These are phyloP conservation scores for Mythimna pallens DNA, from an alignment of 2,888 invertebrate genomes.

Conservation along the genomic window DNA sequence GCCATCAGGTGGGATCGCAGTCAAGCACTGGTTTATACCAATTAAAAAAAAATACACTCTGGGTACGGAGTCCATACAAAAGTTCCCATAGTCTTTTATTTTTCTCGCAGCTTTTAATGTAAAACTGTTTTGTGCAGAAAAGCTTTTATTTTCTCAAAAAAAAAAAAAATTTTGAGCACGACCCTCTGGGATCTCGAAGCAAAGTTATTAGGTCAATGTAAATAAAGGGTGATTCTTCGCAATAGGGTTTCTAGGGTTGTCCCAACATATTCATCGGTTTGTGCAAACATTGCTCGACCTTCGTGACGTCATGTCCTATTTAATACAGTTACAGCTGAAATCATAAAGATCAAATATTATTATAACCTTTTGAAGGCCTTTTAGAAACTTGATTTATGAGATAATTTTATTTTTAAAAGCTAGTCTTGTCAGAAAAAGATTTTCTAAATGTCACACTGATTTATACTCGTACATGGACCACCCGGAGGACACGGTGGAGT, in stretches of 20 bases:
- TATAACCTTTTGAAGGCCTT: constrained; percentile 1
- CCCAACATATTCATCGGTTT: constrained; percentile 70
- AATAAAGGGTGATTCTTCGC: constrained; percentile 76
- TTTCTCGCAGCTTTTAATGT: constrained; percentile 30
- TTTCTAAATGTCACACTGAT: background rate
- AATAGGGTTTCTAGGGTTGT: constrained; percentile 71
- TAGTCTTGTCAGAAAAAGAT: background rate
- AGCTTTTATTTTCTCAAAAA: constrained; percentile 67
- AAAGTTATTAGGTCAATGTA: constrained; percentile 79
- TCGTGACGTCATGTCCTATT: constrained; percentile 27
- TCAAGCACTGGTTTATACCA: no score
- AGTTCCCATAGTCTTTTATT: background rate
- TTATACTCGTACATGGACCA: background rate
- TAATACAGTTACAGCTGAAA: constrained; percentile 20
- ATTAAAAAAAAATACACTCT: no score
- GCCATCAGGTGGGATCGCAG: no score
- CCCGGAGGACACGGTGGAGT: no score
- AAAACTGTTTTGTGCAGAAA: constrained; percentile 59
- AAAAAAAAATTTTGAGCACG: constrained; percentile 76
- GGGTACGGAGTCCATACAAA: no score
- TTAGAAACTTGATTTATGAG: background rate
- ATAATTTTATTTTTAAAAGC: background rate
- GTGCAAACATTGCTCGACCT: constrained; percentile 61
- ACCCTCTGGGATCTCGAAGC: constrained; percentile 65
- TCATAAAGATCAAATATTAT: constrained; percentile 26